Base-by-base conservation (phyloP, 2,113 vertebrate genomes). In the Poeciliopsis turrubarensis region DNA sequence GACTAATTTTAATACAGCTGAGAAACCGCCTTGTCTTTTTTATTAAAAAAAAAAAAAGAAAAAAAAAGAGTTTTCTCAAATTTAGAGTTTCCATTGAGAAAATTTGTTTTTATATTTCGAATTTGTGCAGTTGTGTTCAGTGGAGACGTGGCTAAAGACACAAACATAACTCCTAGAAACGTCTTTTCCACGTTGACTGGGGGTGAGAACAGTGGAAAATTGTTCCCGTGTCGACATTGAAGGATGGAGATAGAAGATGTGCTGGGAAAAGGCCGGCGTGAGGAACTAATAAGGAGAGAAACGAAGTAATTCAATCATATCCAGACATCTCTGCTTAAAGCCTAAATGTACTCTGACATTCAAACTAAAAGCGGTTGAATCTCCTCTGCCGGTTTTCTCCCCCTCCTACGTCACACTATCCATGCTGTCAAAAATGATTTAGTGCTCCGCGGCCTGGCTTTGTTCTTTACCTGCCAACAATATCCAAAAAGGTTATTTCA, bases 391-490 rank as follows among this genome's bases (percentile, higher is more conserved):
- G 65, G 82, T 65, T 77, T 69, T 75, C 81, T 12, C 34, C 34
- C 32, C 34, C 34, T 12, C 34, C 82, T 68, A 61, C 72, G 2
- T 80, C 63, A 7, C 74, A 77, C 76, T 75, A 84, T 80, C 79
- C 65, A 68, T 68, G 65, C 80, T 79, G 89, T 81, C 83, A 39
- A 70, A 68, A 82, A 84, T 89, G 83, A 92, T 90, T 90, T 91
- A 94, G 86, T 47, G 74, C 62, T 62, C 62, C 51, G 65, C 39
- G 78, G 65, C 75, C 71, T 39, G 4, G 26, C 4, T 60, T 73
- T 54, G 19, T 34, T 76, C 60, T 71, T 17, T 51, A 60, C 62
- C 73, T 73, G 75, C 88, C 81, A 70, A 65, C 70, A 27, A 37
- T 27, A 88, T 82, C 63, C 75, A 44, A 88, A 41, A 86, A 82